These are phyloP conservation scores for Drosophila cognata DNA, from an alignment of 2,888 invertebrate genomes.

Conservation along the genomic window DNA sequence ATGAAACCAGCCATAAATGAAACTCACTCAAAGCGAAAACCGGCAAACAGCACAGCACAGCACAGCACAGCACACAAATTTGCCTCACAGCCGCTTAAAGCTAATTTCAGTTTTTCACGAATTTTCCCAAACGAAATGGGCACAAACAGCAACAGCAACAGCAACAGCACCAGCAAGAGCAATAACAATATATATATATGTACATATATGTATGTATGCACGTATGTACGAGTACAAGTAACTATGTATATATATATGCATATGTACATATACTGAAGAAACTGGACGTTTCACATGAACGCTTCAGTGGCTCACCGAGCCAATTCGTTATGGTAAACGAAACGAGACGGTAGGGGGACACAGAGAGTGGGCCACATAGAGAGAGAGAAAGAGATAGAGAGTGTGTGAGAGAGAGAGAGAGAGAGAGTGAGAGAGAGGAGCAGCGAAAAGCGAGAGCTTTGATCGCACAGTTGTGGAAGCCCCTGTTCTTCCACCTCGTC, in stretches of 20 bases:
- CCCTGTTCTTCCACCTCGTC: neutral
- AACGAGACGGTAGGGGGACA: conserved; percentile 26
- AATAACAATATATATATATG: conserved; percentile 22
- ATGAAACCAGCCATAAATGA: conserved; percentile 45
- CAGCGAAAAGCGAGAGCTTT: conserved; percentile 48
- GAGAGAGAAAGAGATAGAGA: neutral
- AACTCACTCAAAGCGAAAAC: conserved; percentile 52
- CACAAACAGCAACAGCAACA: conserved; percentile 46
- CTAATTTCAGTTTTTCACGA: conserved; percentile 75
- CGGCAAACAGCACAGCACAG: conserved; percentile 26
- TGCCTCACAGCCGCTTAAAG: conserved; percentile 56
- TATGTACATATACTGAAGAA: conserved; percentile 58
- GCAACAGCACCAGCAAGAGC: conserved; percentile 33
- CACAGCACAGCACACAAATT: conserved; percentile 39
- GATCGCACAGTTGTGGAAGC: conserved; percentile 14
- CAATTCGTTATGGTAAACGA: conserved; percentile 57
- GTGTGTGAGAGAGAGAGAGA: neutral
- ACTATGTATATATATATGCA: conserved; percentile 8
- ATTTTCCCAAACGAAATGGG: conserved; percentile 75
- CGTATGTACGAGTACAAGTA: conserved; percentile 1
- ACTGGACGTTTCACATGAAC: conserved; percentile 83
- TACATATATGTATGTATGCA: conserved; percentile 3
- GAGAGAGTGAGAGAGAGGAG: neutral
- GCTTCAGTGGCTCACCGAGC: conserved; percentile 77
- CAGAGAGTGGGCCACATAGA: neutral